A percentile compares a stretch with the other conserved stretches of the same genome.
phyloP scores from a whole-genome alignment of 2,888 invertebrate genomes.

The Epinotia ramella region DNA sequence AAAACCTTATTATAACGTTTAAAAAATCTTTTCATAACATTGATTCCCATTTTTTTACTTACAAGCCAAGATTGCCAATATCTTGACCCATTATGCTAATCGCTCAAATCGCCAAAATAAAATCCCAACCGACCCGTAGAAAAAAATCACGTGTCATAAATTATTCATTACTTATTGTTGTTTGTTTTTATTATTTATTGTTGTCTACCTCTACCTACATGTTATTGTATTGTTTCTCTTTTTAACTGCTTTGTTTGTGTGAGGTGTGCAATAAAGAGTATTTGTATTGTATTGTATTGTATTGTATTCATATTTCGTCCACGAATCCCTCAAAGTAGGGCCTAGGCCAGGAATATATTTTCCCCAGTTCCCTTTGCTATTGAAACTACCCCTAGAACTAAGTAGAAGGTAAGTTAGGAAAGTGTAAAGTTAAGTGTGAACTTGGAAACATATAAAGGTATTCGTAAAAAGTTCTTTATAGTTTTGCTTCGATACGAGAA shows the following conservation, averaged over 20 bases:
- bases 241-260: too few species aligned
- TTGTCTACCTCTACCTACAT: too few species aligned
- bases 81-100: constrained; percentile 20
- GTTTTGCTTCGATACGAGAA: not conserved
- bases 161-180: too few species aligned
- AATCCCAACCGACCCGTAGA: constrained; percentile 15
- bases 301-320: constrained; percentile 19
- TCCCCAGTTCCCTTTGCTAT: constrained; percentile 15
- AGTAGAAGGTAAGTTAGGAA: too few species aligned
- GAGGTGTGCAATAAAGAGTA: too few species aligned
- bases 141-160: constrained; percentile 5
- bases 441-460: not conserved
- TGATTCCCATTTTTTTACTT: not conserved
- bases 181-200: too few species aligned
- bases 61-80: not conserved
- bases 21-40: too few species aligned
- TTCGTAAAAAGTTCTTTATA: not conserved
- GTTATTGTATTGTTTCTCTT: too few species aligned
- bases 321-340: not conserved
- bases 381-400: constrained; percentile 8
- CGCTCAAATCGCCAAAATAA: constrained; percentile 19
- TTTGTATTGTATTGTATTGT: too few species aligned
- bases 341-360: constrained; percentile 5
- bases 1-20: not conserved
- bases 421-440: too few species aligned